A percentile compares a stretch with the other conserved stretches of the same genome.
These are phyloP conservation scores for Luperina testacea DNA, from an alignment of 2,888 invertebrate genomes.

Conservation along the genomic window DNA sequence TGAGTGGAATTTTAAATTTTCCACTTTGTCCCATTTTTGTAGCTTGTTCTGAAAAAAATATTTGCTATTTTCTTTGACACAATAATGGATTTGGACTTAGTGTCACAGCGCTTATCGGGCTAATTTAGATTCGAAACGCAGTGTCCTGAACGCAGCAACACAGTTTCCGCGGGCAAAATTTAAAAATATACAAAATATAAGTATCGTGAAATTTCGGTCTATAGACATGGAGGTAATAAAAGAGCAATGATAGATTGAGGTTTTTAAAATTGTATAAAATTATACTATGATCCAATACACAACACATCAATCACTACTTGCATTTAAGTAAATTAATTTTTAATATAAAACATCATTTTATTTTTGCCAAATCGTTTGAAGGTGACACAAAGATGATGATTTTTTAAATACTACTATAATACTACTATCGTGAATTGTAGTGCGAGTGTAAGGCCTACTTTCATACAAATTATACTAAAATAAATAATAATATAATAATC, in stretches of 20 bases:
- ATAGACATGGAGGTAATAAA: too few relatives aligned
- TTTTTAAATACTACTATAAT: too few relatives aligned
- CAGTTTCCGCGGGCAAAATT: too few relatives aligned
- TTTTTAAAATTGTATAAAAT: not conserved
- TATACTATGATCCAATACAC: too few relatives aligned
- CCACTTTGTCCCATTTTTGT: not conserved
- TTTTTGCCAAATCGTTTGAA: too few relatives aligned
- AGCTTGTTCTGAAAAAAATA: not conserved
- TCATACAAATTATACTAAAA: not conserved
- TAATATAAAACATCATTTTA: too few relatives aligned
- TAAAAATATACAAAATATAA: not conserved
- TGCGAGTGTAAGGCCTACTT: too few relatives aligned
- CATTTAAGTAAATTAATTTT: too few relatives aligned
- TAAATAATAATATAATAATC: not conserved
- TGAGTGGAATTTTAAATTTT: constrained; percentile 37
- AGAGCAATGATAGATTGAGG: too few relatives aligned
- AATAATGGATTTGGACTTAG: constrained; percentile 2
- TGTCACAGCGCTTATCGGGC: not conserved
- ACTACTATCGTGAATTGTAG: too few relatives aligned
- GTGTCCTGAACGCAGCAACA: not conserved
- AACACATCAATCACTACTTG: too few relatives aligned
- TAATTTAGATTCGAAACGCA: constrained; percentile 20
- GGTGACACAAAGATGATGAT: too few relatives aligned
- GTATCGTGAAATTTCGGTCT: not conserved
- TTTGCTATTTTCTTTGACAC: not conserved